phyloP scores from a whole-genome alignment of 1,140 invertebrate genomes.

The Aphelenchoides fujianensis region DNA sequence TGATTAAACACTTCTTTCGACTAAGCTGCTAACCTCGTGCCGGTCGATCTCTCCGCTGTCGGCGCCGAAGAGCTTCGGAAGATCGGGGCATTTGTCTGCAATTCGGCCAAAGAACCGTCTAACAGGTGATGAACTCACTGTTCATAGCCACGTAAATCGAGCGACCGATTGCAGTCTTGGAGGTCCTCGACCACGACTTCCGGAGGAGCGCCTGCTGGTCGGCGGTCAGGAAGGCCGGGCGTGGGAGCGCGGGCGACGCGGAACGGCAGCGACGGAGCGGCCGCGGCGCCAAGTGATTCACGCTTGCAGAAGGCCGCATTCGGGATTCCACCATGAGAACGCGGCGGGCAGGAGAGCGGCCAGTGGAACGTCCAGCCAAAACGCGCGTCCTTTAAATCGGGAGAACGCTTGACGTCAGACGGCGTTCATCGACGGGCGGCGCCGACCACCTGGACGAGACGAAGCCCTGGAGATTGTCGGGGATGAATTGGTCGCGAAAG shows the following conservation, averaged over 20 bases:
- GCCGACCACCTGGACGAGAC: neutral
- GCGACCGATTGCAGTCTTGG: constrained; percentile 45
- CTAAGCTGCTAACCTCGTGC: too few relatives aligned
- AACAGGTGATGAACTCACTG: constrained; percentile 27
- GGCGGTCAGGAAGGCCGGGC: constrained; percentile 31
- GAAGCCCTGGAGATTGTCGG: too few relatives aligned
- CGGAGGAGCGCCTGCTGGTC: constrained; percentile 44
- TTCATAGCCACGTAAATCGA: constrained; percentile 39
- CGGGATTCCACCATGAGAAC: too few relatives aligned
- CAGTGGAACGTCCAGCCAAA: too few relatives aligned
- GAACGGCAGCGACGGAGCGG: constrained; percentile 34
- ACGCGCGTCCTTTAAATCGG: too few relatives aligned
- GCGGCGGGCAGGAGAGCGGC: too few relatives aligned
- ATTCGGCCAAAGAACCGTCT: too few relatives aligned
- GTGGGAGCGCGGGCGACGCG: constrained; percentile 36
- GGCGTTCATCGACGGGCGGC: too few relatives aligned
- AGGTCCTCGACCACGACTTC: constrained; percentile 51
- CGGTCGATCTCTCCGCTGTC: constrained; percentile 33
- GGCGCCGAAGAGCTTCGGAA: constrained; percentile 18
- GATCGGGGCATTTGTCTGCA: constrained; percentile 42
- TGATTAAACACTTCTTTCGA: too few relatives aligned
- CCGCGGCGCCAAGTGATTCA: constrained; percentile 30
- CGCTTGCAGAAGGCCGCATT: neutral
- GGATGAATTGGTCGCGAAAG: too few relatives aligned
- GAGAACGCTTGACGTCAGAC: too few relatives aligned